Evolutionary conservation across 2,888 invertebrate genomes (phyloP).

Genomic region (Dascillus cervinus): DNA sequence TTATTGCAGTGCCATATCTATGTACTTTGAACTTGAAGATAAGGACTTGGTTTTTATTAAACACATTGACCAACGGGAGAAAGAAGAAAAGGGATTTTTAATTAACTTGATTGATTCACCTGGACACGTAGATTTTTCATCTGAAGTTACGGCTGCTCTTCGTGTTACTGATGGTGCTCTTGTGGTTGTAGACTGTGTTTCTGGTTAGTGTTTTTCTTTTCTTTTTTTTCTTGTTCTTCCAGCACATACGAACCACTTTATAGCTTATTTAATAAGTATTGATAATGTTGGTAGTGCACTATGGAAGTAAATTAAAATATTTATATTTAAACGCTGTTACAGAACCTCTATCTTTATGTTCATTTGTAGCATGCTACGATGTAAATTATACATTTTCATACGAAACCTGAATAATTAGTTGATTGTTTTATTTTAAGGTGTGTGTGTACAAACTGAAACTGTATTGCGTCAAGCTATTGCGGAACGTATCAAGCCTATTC

Average conservation of each 20-base stretch:
- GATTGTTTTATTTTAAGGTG: conserved; percentile 81
- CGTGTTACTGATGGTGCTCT: conserved; percentile 99
- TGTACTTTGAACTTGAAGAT: conserved; percentile 95
- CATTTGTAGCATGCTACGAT: conserved; percentile 56
- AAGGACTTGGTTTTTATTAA: conserved; percentile 94
- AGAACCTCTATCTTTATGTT: conserved; percentile 81
- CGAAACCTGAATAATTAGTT: no score
- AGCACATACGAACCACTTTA: conserved; percentile 25
- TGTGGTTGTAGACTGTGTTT: conserved; percentile 99
- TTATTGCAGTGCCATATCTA: conserved; percentile 85
- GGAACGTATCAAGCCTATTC: conserved; percentile 98
- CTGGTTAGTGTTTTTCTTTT: conserved; percentile 57
- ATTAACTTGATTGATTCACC: conserved; percentile 99
- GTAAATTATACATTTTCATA: conserved; percentile 45
- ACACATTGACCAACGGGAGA: conserved; percentile 83
- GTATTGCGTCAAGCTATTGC: conserved; percentile 99
- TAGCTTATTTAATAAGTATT: conserved; percentile 23
- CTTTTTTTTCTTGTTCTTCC: conserved; percentile 11
- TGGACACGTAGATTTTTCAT: conserved; percentile 99
- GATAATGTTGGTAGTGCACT: conserved; percentile 55
- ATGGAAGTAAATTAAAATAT: conserved; percentile 57
- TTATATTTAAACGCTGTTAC: conserved; percentile 58
- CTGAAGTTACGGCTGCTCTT: conserved; percentile 98
- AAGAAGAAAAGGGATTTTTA: conserved; percentile 90
- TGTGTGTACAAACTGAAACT: conserved; percentile 99